Evolutionary conservation across 2,888 invertebrate species (phyloP), one percentile per base, ranked within the genome.

Genomic region (Ashinkailepas kermadecensis): DNA sequence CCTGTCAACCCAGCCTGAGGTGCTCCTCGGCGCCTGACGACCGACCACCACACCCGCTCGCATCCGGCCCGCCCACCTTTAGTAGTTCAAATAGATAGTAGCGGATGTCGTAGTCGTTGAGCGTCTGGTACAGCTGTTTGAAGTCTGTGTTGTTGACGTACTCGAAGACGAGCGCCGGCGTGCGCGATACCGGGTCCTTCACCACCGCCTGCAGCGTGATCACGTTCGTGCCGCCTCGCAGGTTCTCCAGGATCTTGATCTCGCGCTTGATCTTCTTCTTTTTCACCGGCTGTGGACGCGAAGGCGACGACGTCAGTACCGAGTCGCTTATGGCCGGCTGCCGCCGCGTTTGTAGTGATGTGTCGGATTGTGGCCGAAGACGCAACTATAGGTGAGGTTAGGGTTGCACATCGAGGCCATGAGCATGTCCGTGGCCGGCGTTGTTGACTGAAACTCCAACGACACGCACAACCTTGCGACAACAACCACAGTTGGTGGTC

Each of bases 231-330:
- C 99, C 99, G 86, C 98, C 98, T 88, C 97, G 92, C 88, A 99
- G 92, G 90, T 99, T 99, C 91, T 99, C 99, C 91, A 99, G 91
- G 89, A 99, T 99, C 91, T 99, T 99, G 87, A 99, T 99, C 91
- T 99, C 99, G 89, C 99, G 92, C 92, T 99, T 99, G 86, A 99
- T 99, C 92, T 99, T 99, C 95, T 99, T 99, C 95, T 99, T 99
- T 91, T 99, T 99, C 82, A 99, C 99, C 87, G 99, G 99, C 95
- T 99, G 89, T 25, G 91, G 91, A 88, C n/a, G n/a, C 10, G 70
- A n/a, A 21, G 56, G 74, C 12, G 74, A 25, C 9, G 39, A 21
- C 56, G 21, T 25, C n/a, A n/a, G 23, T 67, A n/a, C 13, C 8
- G 25, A 11, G 39, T 39, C 39, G 39, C 39, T 4, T 39, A 39